Evolutionary conservation across 1,140 invertebrate species (phyloP), one percentile per base, ranked within the genome.

Genomic region (Ceratosolen solmsi): DNA sequence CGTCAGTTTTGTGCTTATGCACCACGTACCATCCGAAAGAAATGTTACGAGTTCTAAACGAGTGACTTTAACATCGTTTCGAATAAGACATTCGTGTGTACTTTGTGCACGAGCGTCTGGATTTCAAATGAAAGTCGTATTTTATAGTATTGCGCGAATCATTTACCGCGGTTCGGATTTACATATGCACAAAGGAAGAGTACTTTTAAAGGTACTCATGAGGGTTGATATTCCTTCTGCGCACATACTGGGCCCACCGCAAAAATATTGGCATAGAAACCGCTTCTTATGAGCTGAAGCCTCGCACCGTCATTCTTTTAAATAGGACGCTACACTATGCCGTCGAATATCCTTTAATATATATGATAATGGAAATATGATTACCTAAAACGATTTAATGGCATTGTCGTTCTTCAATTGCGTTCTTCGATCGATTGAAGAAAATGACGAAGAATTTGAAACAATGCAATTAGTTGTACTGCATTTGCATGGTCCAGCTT

Each of bases 11-110:
- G 51, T 27, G 51, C 49, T 68, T 58, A 11, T 68, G 22, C 30
- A 38, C 63, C 20, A 4, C 51, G 46, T n/a, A n/a, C 1, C n/a
- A 41, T 36, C 13, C 41, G 33, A 71, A 70, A 79, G 65, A 79
- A 79, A 70, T 79, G 63, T 71, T 68, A 79, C 63, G 51, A 79
- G 36, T 71, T 71, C 15, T 46, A 15, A 54, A 70, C 25, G 25
- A 25, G 25, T 38, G 63, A 17, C 46, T 78, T 77, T 46, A 63
- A 77, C 74, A 46, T 49, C n/a, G 27, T 9, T 58, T 77, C 25
- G 20, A 77, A 65, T 77, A 25, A 77, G 74, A 65, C 30, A 56
- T 77, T 65, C 46, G 58, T 60, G 73, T 60, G 73, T 60, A 41
- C 22, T 58, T 75, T 60, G 73, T 25, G 36, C 20, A 2, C 33